phyloP scores from a whole-genome alignment of 2,797 vertebrate genomes.

The Falco concolor region DNA sequence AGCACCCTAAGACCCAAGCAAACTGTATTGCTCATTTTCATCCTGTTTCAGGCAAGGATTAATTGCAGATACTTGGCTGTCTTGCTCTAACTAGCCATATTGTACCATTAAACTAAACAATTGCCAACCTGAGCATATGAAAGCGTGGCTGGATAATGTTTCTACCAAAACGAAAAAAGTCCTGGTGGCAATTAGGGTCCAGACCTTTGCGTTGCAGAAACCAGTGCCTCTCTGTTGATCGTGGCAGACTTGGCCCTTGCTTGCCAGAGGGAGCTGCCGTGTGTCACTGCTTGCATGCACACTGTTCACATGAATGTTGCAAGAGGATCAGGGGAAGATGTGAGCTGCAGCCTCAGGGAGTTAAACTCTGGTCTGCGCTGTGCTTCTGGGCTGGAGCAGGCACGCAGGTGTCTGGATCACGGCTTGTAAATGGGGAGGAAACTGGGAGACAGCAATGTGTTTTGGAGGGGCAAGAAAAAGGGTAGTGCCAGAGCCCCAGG shows the following conservation, averaged over 20 bases:
- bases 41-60: background rate
- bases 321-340: background rate
- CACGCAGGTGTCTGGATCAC: background rate
- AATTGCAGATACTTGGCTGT: background rate
- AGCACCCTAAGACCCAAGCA: background rate
- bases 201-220: background rate
- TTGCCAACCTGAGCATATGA: background rate
- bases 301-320: background rate
- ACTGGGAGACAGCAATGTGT: background rate
- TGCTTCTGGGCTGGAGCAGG: background rate
- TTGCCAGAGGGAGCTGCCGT: background rate
- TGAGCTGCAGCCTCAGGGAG: background rate
- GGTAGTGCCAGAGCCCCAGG: background rate
- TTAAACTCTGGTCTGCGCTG: background rate
- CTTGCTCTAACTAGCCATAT: background rate
- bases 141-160: background rate
- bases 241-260: background rate
- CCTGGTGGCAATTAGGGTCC: background rate
- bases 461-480: background rate
- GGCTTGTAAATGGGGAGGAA: background rate
- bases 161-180: background rate
- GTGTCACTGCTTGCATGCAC: background rate
- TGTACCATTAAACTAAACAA: background rate
- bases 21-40: background rate
- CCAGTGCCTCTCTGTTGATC: rapidly evolving